Conservation (phyloP, 2,797 vertebrate genomes). For the Urosaurus nigricauda region DNA sequence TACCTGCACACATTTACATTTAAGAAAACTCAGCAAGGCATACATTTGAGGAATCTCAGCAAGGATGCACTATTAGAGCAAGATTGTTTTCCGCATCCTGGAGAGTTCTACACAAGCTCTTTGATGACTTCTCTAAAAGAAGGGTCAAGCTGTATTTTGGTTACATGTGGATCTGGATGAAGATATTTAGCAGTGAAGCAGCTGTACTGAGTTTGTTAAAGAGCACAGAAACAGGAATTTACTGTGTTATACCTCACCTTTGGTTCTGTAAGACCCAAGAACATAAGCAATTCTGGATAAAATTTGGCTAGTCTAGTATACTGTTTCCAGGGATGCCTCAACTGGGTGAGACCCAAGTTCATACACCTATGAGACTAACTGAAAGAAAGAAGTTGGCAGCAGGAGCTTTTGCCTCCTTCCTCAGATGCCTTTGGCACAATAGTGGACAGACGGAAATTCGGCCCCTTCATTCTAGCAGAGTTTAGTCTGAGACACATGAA, state of each 20-base stretch:
- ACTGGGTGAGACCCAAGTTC: no score
- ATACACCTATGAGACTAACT: no score
- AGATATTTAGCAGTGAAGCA: not conserved
- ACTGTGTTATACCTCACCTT: not conserved
- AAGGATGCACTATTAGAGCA: no score
- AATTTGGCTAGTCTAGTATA: no score
- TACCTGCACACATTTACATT: not conserved
- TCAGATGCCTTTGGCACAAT: no score
- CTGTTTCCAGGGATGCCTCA: no score
- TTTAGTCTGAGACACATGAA: not conserved
- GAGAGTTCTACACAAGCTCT: not conserved
- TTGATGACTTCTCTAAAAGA: not conserved
- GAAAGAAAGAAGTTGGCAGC: no score
- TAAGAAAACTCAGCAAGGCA: not conserved
- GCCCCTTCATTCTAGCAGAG: not conserved
- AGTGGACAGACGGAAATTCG: not conserved
- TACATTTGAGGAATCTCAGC: not conserved
- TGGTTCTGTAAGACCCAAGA: not conserved
- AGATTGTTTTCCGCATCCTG: constrained; percentile 15
- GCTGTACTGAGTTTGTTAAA: no score
- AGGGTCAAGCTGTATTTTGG: not conserved
- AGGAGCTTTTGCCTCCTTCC: no score
- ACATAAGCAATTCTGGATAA: not conserved
- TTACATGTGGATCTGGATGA: no score
- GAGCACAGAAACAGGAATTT: no score